Evolutionary conservation across 2,888 invertebrate species (phyloP).

Genomic region (Mimumesa dahlbomi): DNA sequence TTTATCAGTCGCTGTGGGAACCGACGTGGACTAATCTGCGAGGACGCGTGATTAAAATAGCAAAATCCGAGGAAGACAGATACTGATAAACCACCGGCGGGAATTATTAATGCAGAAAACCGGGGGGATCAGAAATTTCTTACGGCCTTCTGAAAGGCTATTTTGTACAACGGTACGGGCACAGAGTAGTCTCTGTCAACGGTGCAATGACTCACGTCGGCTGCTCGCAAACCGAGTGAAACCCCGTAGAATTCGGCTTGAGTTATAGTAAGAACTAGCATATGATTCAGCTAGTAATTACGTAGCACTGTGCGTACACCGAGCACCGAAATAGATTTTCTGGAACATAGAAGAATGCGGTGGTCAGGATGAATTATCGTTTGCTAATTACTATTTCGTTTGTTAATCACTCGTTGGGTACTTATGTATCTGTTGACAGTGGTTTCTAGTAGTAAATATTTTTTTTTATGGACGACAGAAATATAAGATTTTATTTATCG

Average conservation of each 20-base stretch:
- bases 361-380: too few species aligned
- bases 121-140: conserved; percentile 39
- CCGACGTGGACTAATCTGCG: too few species aligned
- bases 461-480: too few species aligned
- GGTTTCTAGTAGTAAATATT: too few species aligned
- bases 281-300: conserved; percentile 62
- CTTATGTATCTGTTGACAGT: too few species aligned
- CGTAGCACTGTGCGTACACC: conserved; percentile 30
- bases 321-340: conserved; percentile 57
- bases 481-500: too few species aligned
- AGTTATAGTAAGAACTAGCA: conserved; percentile 31
- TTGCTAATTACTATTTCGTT: too few species aligned
- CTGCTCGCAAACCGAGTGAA: conserved; percentile 18
- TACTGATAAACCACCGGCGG: conserved; percentile 42
- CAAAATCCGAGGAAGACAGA: conserved; percentile 32
- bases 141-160: conserved; percentile 31
- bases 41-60: conserved; percentile 23
- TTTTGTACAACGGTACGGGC: conserved; percentile 21
- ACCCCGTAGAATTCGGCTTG: conserved; percentile 36
- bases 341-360: conserved; percentile 53
- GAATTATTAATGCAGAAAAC: conserved; percentile 39
- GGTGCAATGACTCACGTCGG: conserved; percentile 65
- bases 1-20: too few species aligned
- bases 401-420: too few species aligned
- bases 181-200: conserved; percentile 63